Percentiles rank a stretch among this genome's conserved stretches.
Conservation (phyloP, 2,888 invertebrate species). For the Macrophya alboannulata region DNA sequence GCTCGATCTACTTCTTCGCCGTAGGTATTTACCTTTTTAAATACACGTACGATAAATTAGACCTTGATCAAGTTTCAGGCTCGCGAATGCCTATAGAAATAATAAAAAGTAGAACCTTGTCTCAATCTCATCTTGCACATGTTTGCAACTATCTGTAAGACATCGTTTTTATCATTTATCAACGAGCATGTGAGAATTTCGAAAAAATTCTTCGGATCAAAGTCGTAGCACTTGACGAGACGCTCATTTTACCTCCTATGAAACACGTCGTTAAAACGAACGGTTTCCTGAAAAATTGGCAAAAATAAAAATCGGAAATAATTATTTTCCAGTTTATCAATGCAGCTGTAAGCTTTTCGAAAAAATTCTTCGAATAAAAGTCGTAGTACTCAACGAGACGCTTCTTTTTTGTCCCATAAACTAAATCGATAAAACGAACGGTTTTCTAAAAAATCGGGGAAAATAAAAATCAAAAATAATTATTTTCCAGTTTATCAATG, state of each 20-base stretch:
- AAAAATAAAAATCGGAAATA: neutral
- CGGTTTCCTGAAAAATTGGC: neutral
- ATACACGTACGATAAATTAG: conserved; percentile 26
- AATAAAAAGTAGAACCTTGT: conserved; percentile 21
- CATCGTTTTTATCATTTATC: neutral
- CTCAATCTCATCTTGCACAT: conserved; percentile 6
- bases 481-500: neutral
- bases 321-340: neutral
- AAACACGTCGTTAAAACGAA: neutral
- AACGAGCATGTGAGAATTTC: neutral
- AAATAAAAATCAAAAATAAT: neutral
- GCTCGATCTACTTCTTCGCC: neutral
- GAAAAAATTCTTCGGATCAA: neutral
- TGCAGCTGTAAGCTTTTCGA: neutral
- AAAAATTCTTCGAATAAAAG: neutral
- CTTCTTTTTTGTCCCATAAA: neutral
- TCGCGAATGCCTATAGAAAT: neutral
- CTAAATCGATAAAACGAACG: neutral
- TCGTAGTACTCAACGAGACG: neutral
- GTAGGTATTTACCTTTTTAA: conserved; percentile 15
- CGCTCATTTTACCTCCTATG: neutral
- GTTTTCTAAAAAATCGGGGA: neutral
- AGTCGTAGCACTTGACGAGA: neutral
- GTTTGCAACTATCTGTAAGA: neutral
- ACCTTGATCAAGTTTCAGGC: neutral